Evolutionary conservation across 2,797 vertebrate genomes (phyloP), one percentile per base, ranked within the genome.

Genomic region (Danionella dracula): DNA sequence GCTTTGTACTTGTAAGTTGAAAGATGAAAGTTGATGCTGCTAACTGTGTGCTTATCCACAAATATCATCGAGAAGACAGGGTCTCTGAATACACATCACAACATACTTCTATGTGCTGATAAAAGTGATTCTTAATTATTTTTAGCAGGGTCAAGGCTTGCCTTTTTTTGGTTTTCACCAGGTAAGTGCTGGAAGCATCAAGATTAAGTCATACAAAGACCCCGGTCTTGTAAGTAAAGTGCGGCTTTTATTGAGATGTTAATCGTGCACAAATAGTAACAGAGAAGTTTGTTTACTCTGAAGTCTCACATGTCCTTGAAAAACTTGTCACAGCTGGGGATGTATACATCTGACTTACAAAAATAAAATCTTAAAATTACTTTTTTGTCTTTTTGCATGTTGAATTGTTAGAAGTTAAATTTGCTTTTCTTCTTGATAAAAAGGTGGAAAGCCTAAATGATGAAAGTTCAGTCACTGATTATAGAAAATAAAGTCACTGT

Each of bases 1-100:
- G 60, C 58, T 86, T 88, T 88, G 84, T 80, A 55, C 40, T 20
- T 58, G 35, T 19, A 56, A 13, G 17, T 54, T 32, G 16, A 67
- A 48, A 63, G 50, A 20, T 13, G 8, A 4, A 32, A 34, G 38
- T 64, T 23, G 12, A 35, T 35, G 62, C 31, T 11, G 35, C 21
- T 21, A 27, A 15, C n/a, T 37, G 31, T 37, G 27, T 35, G n/a
- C 31, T 27, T 3, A 27, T 3, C 23, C 3, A 27, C 23, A 27
- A 44, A 45, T 6, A 16, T 21, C 15, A 17, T 29, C 16, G 13
- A 31, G 44, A 48, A 49, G 20, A 34, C 34, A 49, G 44, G 34
- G 53, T 66, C 21, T 57, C 11, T 66, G 23, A n/a, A 20, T 48
- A 8, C 15, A 46, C 46, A 66, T 66, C 8, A 49, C 34, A 27